These are phyloP conservation scores for Ricordea florida DNA, from an alignment of 92 coral and sea anemone genomes.

Conservation along the genomic window DNA sequence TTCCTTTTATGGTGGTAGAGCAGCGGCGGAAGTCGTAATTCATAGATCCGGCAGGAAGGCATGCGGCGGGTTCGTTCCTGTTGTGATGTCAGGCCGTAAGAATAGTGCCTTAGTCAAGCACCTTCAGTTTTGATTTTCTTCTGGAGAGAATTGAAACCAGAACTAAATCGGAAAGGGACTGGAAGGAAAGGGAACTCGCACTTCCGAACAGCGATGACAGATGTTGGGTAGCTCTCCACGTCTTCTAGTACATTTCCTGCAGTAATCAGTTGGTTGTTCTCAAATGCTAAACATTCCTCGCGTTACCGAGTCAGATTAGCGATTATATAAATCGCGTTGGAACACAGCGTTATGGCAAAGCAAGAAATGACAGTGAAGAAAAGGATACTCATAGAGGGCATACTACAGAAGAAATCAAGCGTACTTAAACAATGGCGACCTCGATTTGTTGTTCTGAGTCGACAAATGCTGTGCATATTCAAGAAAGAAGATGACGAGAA, in stretches of 20 bases:
- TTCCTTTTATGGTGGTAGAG: constrained; percentile 23
- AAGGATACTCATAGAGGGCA: constrained; percentile 77
- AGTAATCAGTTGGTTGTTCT: no score
- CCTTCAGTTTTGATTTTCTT: not conserved
- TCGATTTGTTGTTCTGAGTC: constrained; percentile 75
- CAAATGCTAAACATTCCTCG: constrained; percentile 22
- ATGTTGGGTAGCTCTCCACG: no score
- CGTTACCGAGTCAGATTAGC: not conserved
- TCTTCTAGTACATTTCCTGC: no score
- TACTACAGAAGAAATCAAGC: constrained; percentile 78
- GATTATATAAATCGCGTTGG: constrained; percentile 4
- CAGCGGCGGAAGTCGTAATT: constrained; percentile 20
- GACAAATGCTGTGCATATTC: constrained; percentile 90
- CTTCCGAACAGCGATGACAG: no score
- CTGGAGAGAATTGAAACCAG: no score
- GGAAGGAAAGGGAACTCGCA: no score
- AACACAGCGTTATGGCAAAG: constrained; percentile 28
- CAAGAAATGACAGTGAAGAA: constrained; percentile 34
- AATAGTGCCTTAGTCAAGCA: not conserved
- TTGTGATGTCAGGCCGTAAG: not conserved
- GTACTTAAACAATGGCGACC: constrained; percentile 93
- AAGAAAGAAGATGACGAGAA: constrained; percentile 88
- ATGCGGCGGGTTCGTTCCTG: not conserved
- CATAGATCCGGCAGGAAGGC: constrained; percentile 15
- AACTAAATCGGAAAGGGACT: no score